Conservation (phyloP, 2,888 invertebrate genomes). For the Netelia melanura region DNA sequence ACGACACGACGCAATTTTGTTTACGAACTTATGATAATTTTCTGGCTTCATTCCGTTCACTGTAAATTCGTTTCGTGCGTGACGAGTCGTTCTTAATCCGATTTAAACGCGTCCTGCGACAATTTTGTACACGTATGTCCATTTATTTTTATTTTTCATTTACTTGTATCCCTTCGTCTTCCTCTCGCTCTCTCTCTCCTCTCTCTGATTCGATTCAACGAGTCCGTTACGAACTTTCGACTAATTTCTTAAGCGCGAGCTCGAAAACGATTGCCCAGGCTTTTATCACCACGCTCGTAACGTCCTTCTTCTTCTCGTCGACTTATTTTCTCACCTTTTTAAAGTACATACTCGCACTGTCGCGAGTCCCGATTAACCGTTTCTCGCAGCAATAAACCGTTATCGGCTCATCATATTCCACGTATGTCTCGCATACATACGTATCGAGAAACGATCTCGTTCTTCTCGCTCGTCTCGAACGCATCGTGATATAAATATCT, state of each 20-base stretch:
- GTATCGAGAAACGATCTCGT: slow-evolving; percentile 65
- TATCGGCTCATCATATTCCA: slow-evolving; percentile 75
- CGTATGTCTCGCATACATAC: slow-evolving; percentile 70
- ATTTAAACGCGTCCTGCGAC: too few species aligned
- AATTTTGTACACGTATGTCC: too few species aligned
- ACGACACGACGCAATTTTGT: too few species aligned
- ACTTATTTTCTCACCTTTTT: slow-evolving; percentile 20
- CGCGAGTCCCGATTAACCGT: slow-evolving; percentile 76
- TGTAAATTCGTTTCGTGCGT: too few species aligned
- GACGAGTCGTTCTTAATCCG: too few species aligned
- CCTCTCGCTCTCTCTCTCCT: background rate
- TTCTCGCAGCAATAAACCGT: slow-evolving; percentile 75
- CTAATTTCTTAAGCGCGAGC: slow-evolving; percentile 43
- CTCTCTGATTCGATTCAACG: slow-evolving; percentile 15
- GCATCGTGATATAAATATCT: slow-evolving; percentile 30
- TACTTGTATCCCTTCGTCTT: background rate
- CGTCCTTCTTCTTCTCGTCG: slow-evolving; percentile 33
- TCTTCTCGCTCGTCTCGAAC: slow-evolving; percentile 25
- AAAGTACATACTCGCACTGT: slow-evolving; percentile 10
- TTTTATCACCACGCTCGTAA: slow-evolving; percentile 4
- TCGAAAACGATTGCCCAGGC: background rate
- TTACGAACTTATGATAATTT: too few species aligned
- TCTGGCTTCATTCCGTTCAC: too few species aligned
- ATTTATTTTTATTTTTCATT: too few species aligned
- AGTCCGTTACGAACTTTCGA: slow-evolving; percentile 62